These are phyloP conservation scores for Sebastes glaucus DNA, from an alignment of 2,797 vertebrate genomes.

Conservation along the genomic window DNA sequence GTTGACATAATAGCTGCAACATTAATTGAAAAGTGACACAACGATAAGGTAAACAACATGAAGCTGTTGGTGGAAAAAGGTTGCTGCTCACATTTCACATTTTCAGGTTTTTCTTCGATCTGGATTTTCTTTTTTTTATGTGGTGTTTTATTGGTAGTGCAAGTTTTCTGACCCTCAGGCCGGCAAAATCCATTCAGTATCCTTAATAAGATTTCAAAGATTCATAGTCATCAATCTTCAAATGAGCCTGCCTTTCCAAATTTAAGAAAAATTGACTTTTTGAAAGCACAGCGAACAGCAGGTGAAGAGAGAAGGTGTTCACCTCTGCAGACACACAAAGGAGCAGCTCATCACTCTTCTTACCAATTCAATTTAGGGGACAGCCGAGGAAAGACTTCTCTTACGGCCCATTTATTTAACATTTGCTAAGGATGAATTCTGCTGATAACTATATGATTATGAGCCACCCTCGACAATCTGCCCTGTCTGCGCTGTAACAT, in stretches of 20 bases:
- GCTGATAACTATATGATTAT: conserved; percentile 46
- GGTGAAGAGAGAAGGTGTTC: conserved; percentile 50
- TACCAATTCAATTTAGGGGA: conserved; percentile 61
- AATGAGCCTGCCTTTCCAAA: conserved; percentile 66
- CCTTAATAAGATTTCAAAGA: conserved; percentile 72
- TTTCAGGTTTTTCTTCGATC: conserved; percentile 34
- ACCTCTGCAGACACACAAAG: conserved; percentile 57
- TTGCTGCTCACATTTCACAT: conserved; percentile 6
- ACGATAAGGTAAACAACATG: neutral
- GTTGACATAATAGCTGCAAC: neutral
- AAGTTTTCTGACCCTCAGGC: conserved; percentile 56
- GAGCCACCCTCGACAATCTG: conserved; percentile 4
- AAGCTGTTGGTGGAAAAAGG: neutral
- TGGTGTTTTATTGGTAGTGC: conserved; percentile 51
- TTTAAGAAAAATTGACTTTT: conserved; percentile 71
- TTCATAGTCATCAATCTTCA: conserved; percentile 72
- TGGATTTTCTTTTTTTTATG: neutral
- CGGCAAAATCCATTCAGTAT: conserved; percentile 62
- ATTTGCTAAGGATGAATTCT: conserved; percentile 48
- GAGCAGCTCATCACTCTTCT: conserved; percentile 63
- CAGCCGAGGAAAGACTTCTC: conserved; percentile 53
- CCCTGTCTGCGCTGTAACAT: conserved; percentile 20
- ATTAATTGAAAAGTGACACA: neutral
- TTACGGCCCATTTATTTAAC: conserved; percentile 60
- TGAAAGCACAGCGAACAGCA: conserved; percentile 62